Base-by-base conservation (phyloP, 2,888 invertebrate genomes). In the Trimorus sp. region DNA sequence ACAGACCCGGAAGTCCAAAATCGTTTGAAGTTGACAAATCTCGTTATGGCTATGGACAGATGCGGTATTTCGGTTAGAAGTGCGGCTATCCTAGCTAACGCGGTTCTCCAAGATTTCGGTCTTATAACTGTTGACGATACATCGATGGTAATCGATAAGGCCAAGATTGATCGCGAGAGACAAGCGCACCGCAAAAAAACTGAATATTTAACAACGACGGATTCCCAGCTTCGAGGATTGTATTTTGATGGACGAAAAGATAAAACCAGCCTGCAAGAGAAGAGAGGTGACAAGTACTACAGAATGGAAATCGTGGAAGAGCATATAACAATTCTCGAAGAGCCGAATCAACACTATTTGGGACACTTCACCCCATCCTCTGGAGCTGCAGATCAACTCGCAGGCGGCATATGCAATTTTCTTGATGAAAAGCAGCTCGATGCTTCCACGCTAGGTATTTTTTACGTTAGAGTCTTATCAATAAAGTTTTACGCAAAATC, bases 201-300 rank as follows among this genome's bases (percentile, higher is more conserved):
- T 26, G 26, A 26, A 26, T 26, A 7, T 40, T 14, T 40, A 59
- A 15, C 7, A n/a, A 7, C n/a, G n/a, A 48, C 14, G n/a, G n/a
- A 26, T 26, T 1, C 12, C 11, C 6, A 48, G n/a, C 5, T 58
- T n/a, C 11, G 48, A 37, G n/a, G 37, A 11, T 56, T 37, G 37
- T 37, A n/a, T 15, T 62, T 62, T 48, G 62, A 62, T 62, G 62
- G 62, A 7, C 45, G 62, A 12, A 62, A 62, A 48, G 48, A 62
- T 16, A 62, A 48, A 45, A 62, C 62, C 14, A 12, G 15, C 5
- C 7, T 48, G 7, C 62, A 62, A 48, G 45, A 62, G 16, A 26
- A 26, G 12, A 48, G 12, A 45, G 14, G 15, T 38, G 16, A 45
- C 4, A 45, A 8, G 40, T 62, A 26, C 26, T 62, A 62, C n/a